A percentile compares a stretch with the other conserved stretches of the same genome.
Conservation (phyloP, 1,140 invertebrate species). For the Leptinotarsa texana region DNA sequence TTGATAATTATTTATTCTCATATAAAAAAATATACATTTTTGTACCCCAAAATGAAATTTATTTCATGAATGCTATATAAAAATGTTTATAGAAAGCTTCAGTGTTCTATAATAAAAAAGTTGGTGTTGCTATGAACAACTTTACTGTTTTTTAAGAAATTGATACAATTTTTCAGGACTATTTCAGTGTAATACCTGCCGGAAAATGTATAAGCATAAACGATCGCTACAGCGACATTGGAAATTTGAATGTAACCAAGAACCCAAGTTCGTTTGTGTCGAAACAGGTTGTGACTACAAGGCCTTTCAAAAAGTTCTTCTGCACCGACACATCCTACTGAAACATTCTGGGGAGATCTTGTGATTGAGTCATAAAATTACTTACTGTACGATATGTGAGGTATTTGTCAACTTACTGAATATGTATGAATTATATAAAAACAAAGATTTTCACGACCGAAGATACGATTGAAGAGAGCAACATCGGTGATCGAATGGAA, state of each 20-base stretch:
- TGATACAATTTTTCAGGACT: background rate
- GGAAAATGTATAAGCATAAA: conserved; percentile 54
- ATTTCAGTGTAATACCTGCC: background rate
- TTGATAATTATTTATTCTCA: no score
- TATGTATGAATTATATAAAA: no score
- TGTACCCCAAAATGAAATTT: background rate
- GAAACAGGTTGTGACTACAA: conserved; percentile 57
- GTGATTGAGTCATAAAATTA: no score
- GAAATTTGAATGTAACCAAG: conserved; percentile 60
- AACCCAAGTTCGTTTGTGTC: conserved; percentile 54
- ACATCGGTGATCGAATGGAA: no score
- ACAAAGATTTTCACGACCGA: no score
- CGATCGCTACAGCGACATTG: conserved; percentile 57
- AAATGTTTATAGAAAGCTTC: background rate
- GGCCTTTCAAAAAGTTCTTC: conserved; percentile 55
- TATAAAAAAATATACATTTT: no score
- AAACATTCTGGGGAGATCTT: background rate
- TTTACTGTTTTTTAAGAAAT: no score
- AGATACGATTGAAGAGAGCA: no score
- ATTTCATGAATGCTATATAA: background rate
- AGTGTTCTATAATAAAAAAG: no score
- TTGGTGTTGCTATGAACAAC: no score
- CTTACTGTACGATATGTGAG: no score
- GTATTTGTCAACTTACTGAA: no score
- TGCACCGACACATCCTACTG: background rate